Percentiles rank a stretch among this genome's conserved stretches.
Conservation (phyloP, 53 echinoderm and acorn worm species). For the Apostichopus leukothele region DNA sequence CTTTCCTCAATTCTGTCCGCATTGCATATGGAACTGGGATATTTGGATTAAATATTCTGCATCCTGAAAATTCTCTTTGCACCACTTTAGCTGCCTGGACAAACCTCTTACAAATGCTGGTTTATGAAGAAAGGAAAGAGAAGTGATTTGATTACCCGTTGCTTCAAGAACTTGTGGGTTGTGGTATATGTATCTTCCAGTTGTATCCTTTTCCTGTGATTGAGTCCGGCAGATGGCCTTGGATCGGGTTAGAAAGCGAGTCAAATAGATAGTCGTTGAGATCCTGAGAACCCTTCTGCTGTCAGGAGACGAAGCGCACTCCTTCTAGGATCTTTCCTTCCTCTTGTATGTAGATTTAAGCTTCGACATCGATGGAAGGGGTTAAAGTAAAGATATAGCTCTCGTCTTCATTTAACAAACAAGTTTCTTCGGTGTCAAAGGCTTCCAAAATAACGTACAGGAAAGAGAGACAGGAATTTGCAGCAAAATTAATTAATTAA, state of each 20-base stretch:
- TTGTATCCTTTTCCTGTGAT: background rate
- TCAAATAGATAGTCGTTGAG: background rate
- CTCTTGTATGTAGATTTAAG: too few species aligned
- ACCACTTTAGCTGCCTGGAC: background rate
- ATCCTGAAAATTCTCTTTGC: background rate
- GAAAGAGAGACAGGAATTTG: too few species aligned
- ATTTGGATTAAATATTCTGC: background rate
- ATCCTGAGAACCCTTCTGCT: background rate
- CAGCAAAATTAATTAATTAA: too few species aligned
- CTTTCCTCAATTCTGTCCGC: background rate
- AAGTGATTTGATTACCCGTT: background rate
- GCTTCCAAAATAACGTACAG: too few species aligned
- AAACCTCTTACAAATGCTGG: background rate
- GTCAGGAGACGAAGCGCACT: background rate
- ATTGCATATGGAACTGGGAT: background rate
- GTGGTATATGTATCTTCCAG: background rate
- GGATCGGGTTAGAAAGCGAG: background rate
- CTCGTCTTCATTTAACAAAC: too few species aligned
- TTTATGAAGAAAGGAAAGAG: background rate
- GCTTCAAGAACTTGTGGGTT: background rate
- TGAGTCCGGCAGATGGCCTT: background rate
- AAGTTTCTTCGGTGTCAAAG: too few species aligned
- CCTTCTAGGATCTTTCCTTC: too few species aligned
- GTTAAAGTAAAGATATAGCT: too few species aligned
- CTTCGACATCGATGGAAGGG: too few species aligned